Percentiles rank a stretch among this genome's conserved stretches.
These are phyloP conservation scores for Trididemnum clinides DNA, from an alignment of 23 tunicate species.

Conservation along the genomic window DNA sequence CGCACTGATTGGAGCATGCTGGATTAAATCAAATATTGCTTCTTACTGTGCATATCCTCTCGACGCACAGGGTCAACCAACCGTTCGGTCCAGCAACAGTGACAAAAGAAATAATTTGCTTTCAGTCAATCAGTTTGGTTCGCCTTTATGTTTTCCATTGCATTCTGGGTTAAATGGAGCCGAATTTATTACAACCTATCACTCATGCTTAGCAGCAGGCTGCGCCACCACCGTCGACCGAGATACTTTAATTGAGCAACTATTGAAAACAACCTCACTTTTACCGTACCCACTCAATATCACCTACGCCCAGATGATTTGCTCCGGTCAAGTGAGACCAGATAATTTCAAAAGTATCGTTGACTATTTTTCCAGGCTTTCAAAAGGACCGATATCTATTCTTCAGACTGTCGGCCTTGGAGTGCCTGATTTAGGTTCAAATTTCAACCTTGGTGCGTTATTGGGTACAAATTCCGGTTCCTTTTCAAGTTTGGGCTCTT, in stretches of 20 bases:
- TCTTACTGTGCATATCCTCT: slow-evolving; percentile 71
- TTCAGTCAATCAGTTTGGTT: slow-evolving; percentile 15
- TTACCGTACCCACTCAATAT: background rate
- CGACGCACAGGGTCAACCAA: background rate
- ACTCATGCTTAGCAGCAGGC: slow-evolving; percentile 69
- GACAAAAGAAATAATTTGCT: no score
- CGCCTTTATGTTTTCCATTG: slow-evolving; percentile 63
- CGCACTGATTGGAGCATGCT: background rate
- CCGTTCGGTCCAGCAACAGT: slow-evolving; percentile 45
- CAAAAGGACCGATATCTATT: no score
- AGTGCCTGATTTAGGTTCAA: no score
- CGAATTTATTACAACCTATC: slow-evolving; percentile 52
- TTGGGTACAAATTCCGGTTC: no score
- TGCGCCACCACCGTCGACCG: slow-evolving; percentile 51
- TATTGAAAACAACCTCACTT: background rate
- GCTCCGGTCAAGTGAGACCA: slow-evolving; percentile 52
- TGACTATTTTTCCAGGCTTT: no score
- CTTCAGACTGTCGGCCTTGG: no score
- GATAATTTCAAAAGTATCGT: slow-evolving; percentile 65
- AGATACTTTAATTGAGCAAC: background rate
- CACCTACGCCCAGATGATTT: slow-evolving; percentile 11
- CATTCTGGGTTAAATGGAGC: slow-evolving; percentile 16
- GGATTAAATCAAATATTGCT: background rate
- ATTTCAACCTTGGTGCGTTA: no score
- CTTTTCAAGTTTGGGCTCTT: no score